Conservation (phyloP, 2,797 vertebrate genomes). For the Choloepus didactylus region DNA sequence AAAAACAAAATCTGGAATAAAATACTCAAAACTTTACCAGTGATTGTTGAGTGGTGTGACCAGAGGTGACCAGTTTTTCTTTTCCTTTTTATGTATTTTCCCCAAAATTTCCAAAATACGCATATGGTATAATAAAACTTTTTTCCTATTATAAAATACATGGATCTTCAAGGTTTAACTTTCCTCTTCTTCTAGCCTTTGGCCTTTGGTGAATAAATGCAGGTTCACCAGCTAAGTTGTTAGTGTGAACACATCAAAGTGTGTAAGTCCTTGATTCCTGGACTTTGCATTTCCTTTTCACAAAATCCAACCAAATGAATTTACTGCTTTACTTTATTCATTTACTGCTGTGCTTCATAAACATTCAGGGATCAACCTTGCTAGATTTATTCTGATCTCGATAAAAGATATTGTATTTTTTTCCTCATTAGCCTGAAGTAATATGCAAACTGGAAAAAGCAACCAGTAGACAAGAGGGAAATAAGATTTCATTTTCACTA, state of each 20-base stretch:
- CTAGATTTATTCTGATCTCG: slow-evolving; percentile 72
- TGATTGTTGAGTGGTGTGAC: background rate
- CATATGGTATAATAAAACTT: background rate
- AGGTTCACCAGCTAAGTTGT: slow-evolving; percentile 48
- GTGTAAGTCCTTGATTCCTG: background rate
- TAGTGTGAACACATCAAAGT: slow-evolving; percentile 66
- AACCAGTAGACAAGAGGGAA: background rate
- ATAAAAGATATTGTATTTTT: slow-evolving; percentile 48
- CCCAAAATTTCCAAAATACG: slow-evolving; percentile 51
- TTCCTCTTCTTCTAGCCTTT: slow-evolving; percentile 52
- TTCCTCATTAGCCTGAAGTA: slow-evolving; percentile 34
- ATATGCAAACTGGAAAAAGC: slow-evolving; percentile 39
- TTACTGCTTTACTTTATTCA: slow-evolving; percentile 7
- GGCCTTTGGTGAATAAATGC: slow-evolving; percentile 55
- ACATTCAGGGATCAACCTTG: slow-evolving; percentile 18
- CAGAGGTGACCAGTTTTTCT: background rate
- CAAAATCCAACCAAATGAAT: slow-evolving; percentile 60
- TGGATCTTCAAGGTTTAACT: slow-evolving; percentile 52
- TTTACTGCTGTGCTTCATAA: slow-evolving; percentile 64
- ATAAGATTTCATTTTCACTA: slow-evolving; percentile 13
- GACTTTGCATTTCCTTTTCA: slow-evolving; percentile 16
- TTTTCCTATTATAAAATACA: slow-evolving; percentile 63
- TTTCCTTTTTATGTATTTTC: background rate
- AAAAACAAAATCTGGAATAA: slow-evolving; percentile 32
- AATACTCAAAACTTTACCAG: background rate